phyloP scores from a whole-genome alignment of 2,113 vertebrate species.

The Coryphaenoides rupestris region DNA sequence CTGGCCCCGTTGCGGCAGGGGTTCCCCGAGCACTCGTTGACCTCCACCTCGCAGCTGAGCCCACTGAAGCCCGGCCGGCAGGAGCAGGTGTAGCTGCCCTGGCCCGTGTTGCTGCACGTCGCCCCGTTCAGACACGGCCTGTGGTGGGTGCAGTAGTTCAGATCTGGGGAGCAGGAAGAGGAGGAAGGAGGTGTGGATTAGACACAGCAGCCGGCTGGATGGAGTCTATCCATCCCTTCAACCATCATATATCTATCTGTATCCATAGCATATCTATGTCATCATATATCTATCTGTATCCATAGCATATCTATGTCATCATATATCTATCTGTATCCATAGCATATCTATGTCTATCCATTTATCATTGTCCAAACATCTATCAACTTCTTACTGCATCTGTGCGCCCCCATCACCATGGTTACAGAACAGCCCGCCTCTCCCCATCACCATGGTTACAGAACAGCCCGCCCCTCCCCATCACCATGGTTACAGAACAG shows the following conservation, averaged over 20 bases:
- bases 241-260: neutral
- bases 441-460: neutral
- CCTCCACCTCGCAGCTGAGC: conserved; percentile 87
- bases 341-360: neutral
- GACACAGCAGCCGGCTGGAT: conserved; percentile 24
- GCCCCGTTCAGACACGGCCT: conserved; percentile 95
- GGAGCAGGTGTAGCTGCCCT: conserved; percentile 98
- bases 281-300: neutral
- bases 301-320: too few relatives aligned
- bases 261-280: too few relatives aligned
- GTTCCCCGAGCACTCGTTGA: conserved; percentile 84
- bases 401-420: neutral
- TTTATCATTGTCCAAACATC: too few relatives aligned
- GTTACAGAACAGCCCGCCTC: too few relatives aligned
- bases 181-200: conserved; percentile 53
- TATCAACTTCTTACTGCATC: neutral
- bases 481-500: neutral
- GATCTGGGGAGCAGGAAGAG: conserved; percentile 73
- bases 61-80: conserved; percentile 89
- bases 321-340: neutral
- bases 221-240: too few relatives aligned
- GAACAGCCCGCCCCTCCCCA: neutral
- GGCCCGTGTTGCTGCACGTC: conserved; percentile 95
- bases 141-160: conserved; percentile 99
- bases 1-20: conserved; percentile 94